Base-by-base conservation (phyloP, 2,113 vertebrate species). In the Ageneiosus marmoratus region DNA sequence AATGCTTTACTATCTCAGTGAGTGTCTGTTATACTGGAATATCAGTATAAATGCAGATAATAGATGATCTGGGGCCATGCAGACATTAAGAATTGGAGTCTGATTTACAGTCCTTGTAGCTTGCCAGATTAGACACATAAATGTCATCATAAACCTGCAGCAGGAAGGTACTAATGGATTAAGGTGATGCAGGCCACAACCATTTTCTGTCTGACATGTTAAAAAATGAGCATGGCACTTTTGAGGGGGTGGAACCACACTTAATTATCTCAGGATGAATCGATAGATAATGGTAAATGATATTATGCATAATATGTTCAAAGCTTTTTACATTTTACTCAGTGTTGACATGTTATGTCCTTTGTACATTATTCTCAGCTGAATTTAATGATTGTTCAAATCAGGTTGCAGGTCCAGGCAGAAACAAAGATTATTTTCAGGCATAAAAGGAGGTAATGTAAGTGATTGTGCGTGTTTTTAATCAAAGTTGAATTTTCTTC, bases 161-260 rank as follows among this genome's bases (percentile, higher is more conserved):
- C 73, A 16, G 27, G 60, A 85, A 27, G 37, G 56, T 11, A 72
- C 44, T 76, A 82, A 87, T 79, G 48, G 58, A 87, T 88, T 82
- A 73, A 83, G 79, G 77, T 53, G 70, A 60, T 67, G 67, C 77
- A 86, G 75, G 56, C 11, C 53, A 58, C 34, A 79, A 60, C 55
- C 55, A 48, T 67, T 85, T 79, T 74, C 55, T 63, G 53, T 34
- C 20, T 53, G 18, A 72, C 37, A 58, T 10, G 4, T 65, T 79
- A 46, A 56, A 70, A 29, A 56, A 56, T 75, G 69, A 81, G 34
- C 34, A 6, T 65, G 51, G 16, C 32, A 18, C 32, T 2, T 44
- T 5, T 0, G n/a, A 50, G 37, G 9, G 29, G 24, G 2, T 16
- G 34, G 58, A 75, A 53, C 27, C 22, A 11, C 15, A 78, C 22